Percentiles rank a stretch among this genome's conserved stretches.
Evolutionary conservation across 1,140 invertebrate species (phyloP).

Genomic region (Ganaspis sp.): DNA sequence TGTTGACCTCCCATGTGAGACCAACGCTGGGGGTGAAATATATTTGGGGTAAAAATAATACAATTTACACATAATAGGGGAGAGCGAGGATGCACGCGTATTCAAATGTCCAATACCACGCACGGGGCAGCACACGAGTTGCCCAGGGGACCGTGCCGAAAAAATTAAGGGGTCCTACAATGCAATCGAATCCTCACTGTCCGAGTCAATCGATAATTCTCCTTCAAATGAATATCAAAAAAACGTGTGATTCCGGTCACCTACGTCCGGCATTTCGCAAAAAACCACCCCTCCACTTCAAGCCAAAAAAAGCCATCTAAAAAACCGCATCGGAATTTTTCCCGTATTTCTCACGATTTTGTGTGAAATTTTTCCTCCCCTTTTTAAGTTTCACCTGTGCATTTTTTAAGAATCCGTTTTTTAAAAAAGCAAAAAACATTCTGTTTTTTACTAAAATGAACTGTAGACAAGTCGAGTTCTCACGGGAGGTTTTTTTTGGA

Average conservation of each 20-base stretch:
- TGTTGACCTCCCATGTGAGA: slow-evolving; percentile 67
- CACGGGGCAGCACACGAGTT: slow-evolving; percentile 32
- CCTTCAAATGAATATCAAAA: slow-evolving; percentile 57
- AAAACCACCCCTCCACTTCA: background rate
- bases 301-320: background rate
- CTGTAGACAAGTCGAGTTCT: background rate
- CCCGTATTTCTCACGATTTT: slow-evolving; percentile 54
- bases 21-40: slow-evolving; percentile 63
- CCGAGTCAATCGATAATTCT: slow-evolving; percentile 59
- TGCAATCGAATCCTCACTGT: slow-evolving; percentile 56
- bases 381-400: background rate
- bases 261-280: background rate
- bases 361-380: background rate
- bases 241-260: slow-evolving; percentile 45
- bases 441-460: background rate
- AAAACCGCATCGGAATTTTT: background rate
- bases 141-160: slow-evolving; percentile 42
- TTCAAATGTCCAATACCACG: slow-evolving; percentile 68
- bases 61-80: slow-evolving; percentile 75
- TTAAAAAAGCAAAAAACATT: slow-evolving; percentile 15
- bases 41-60: slow-evolving; percentile 78
- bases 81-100: slow-evolving; percentile 59
- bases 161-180: slow-evolving; percentile 45
- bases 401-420: background rate
- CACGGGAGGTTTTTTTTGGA: background rate